Conservation (phyloP, 2,888 invertebrate genomes). For the Eulithis testata region DNA sequence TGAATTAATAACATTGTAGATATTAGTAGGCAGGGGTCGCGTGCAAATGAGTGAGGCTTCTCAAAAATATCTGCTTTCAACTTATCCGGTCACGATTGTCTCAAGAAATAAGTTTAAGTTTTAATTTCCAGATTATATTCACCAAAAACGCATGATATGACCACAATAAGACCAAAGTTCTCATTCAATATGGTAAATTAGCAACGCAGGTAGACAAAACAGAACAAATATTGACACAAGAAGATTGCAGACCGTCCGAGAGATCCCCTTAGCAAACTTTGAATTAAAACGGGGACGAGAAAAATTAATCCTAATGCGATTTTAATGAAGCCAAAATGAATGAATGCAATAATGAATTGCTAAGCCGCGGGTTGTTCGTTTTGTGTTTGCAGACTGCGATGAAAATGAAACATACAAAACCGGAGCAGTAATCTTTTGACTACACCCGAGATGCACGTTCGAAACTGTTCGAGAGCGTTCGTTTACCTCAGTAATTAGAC, state of each 20-base stretch:
- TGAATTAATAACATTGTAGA: conserved; percentile 82
- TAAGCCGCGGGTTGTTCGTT: conserved; percentile 74
- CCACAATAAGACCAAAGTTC: conserved; percentile 23
- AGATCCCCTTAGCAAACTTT: conserved; percentile 78
- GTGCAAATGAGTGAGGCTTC: conserved; percentile 82
- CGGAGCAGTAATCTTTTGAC: conserved; percentile 31
- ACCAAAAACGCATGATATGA: neutral
- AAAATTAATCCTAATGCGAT: conserved; percentile 85
- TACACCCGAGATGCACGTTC: conserved; percentile 36
- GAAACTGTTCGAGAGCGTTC: conserved; percentile 41
- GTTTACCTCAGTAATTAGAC: conserved; percentile 46
- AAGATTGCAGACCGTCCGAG: conserved; percentile 77
- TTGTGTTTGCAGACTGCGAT: conserved; percentile 58
- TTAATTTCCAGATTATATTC: neutral
- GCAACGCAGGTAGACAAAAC: conserved; percentile 71
- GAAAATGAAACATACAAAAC: conserved; percentile 57
- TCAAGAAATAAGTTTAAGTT: conserved; percentile 21
- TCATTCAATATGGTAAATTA: conserved; percentile 59
- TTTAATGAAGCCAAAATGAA: conserved; percentile 83
- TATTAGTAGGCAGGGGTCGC: conserved; percentile 76
- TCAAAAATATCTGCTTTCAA: conserved; percentile 76
- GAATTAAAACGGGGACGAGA: conserved; percentile 83
- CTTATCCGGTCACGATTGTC: conserved; percentile 28
- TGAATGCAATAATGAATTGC: conserved; percentile 81
- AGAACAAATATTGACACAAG: conserved; percentile 81